Base-by-base conservation (phyloP, 2,888 invertebrate species). In the Drosophila melanosoma region DNA sequence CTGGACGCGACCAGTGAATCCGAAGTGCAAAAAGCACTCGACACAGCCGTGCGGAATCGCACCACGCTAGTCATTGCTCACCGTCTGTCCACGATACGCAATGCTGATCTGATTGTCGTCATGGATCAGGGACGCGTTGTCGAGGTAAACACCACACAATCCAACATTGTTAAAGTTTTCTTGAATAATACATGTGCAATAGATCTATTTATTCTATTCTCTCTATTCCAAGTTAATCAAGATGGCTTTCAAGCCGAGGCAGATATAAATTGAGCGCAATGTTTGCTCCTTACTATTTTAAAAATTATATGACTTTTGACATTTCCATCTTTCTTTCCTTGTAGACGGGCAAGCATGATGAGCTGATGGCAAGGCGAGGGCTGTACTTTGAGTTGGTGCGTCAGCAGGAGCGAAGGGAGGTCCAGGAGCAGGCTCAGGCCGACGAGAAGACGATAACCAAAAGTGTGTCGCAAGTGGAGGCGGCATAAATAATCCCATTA, bases 21-120 rank as follows among this genome's bases (percentile, higher is more conserved):
- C 86, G 94, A 97, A 35, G 98, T 99, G 0, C 98, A 98, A 90
- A 95, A 95, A 49, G 98, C 99, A 0, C 91, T 99, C 56, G 98
- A 99, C 89, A 95, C 95, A 12, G 98, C 97, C 0, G 95, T 96
- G 8, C 95, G 95, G 86, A 97, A 98, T 2, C 94, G 98, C 68
- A 99, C 99, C 0, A 98, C 98, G 0, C 93, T 99, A n/a, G 96
- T 99, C 1, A 99, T 99, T 81, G 99, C 99, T 4, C 99, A 99
- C 92, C 94, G 99, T 33, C 94, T 99, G 65, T 98, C 98, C 40
- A 99, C 99, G 0, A 95, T 99, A 67, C 95, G 96, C 91, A 96
- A 97, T 92, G 99, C 99, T 0, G 98, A 99, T 92, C 90, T 97
- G 17, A 99, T 99, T 81, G 97, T 98, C 33, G 99, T 99, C 4